Evolutionary conservation across 2,113 vertebrate species (phyloP), one percentile per base, ranked within the genome.

Genomic region (Limnothrissa miodon): DNA sequence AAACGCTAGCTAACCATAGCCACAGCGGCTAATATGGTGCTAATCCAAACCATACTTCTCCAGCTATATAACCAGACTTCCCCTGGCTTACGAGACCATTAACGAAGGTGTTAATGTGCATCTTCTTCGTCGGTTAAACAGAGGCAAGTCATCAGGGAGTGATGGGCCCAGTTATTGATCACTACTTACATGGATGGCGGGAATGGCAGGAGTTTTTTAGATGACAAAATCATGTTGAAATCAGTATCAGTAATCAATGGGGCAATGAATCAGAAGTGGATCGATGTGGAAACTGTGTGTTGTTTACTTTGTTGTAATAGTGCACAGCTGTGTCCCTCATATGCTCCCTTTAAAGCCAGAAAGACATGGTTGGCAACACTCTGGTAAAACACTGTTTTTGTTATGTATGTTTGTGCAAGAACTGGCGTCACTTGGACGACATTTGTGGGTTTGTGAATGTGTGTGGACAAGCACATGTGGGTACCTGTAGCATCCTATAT

Each of bases 51-150:
- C 91, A 88, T 85, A 83, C 86, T 88, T 5, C 11, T 1, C 11
- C 33, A 17, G 29, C 33, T 89, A 90, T 90, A 90, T 87, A 82
- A 89, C 84, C 79, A 87, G 86, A 84, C 85, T 84, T 86, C 84
- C 83, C 44, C 90, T 87, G 90, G 90, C 89, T 92, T 87, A 82
- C 66, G 23, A 78, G 81, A 84, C 83, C 84, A 74, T 74, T 83
- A 89, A 89, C 90, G 90, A 89, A 91, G 87, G 89, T 90, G 91
- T 92, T 93, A 89, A 92, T 88, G 87, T 74, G 66, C 66, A 74
- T 36, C 66, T 48, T 87, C 87, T 85, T 86, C 88, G n/a, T n/a
- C n/a, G n/a, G n/a, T n/a, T n/a, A n/a, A n/a, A 62, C 25, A 29
- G n/a, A 29, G 10, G 59, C n/a, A 62, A 10, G 8, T 62, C 4